phyloP scores from a whole-genome alignment of 2,113 vertebrate genomes.

The Aix galericulata region DNA sequence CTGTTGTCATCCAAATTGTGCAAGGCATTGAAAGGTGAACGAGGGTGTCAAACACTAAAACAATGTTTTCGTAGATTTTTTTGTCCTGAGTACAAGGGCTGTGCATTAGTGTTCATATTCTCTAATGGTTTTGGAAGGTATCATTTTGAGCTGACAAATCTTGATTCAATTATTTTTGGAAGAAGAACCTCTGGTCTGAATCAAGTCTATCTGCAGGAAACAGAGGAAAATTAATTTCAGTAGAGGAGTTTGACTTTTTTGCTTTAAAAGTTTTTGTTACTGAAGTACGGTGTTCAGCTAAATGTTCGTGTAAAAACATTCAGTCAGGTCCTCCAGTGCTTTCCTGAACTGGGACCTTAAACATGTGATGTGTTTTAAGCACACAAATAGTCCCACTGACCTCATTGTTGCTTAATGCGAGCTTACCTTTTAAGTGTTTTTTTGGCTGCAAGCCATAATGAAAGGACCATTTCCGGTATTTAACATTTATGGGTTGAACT shows the following conservation, averaged over 20 bases:
- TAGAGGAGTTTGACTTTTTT: background rate
- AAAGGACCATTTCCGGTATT: background rate
- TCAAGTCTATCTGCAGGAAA: background rate
- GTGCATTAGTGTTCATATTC: background rate
- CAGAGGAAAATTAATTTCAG: background rate
- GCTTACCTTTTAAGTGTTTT: background rate
- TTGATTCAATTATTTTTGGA: background rate
- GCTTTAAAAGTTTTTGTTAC: background rate
- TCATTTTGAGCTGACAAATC: background rate
- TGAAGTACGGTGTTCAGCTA: background rate
- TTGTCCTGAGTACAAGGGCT: background rate
- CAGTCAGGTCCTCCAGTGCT: background rate
- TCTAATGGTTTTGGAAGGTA: background rate
- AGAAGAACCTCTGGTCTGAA: background rate
- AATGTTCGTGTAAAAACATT: background rate
- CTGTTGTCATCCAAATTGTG: background rate
- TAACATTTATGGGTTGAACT: background rate
- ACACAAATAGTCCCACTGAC: background rate
- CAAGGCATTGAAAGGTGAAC: background rate
- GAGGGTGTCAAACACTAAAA: background rate
- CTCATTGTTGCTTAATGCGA: background rate
- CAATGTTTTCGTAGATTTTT: background rate
- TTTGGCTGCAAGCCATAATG: background rate
- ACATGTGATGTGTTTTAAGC: accelerated
- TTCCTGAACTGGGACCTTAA: background rate